Base-by-base conservation (phyloP, 2,888 invertebrate species). In the Altica lythri region DNA sequence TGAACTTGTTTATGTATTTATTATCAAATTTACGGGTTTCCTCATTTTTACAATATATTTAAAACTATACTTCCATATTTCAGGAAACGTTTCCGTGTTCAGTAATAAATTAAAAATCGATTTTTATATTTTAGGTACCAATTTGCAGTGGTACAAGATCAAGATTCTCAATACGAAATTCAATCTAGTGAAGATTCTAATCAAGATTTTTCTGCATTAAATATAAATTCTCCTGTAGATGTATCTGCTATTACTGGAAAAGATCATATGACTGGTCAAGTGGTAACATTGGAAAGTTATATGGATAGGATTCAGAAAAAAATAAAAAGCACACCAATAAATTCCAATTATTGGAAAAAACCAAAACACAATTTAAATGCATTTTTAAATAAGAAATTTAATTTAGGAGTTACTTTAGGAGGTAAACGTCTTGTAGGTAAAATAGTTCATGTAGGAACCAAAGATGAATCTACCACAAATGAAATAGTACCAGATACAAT, bases 231-330 rank as follows among this genome's bases (percentile, higher is more conserved):
- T 9, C 29, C 27, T 2, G 4, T 62, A 3, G 63, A 64, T 44
- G 40, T 65, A 10, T 59, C 61, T 8, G 55, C 57, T 37, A 67
- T 68, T 35, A 61, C 60, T 8, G 71, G 71, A 12, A 63, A 57
- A 35, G 68, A 71, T 46, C 47, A 68, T 6, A 51, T 68, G 22
- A 70, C 71, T 2, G 71, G 71, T 6, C 69, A 70, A 55, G 64
- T 62, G 2, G 67, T 71, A 3, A 63, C 66, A 1, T 53, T 70
- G 13, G 60, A 68, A 8, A 63, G 59, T 45, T 68, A 68, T 47
- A 57, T 71, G 57, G 60, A 66, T 32, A 70, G 65, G 47, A 38
- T 66, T 10, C 53, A 63, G 40, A 55, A 42, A 32, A 62, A 60
- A 22, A 54, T 52, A 9, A 57, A 44, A 22, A 10, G 40, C 2